phyloP scores from a whole-genome alignment of 2,797 vertebrate species.

The Carapus acus region DNA sequence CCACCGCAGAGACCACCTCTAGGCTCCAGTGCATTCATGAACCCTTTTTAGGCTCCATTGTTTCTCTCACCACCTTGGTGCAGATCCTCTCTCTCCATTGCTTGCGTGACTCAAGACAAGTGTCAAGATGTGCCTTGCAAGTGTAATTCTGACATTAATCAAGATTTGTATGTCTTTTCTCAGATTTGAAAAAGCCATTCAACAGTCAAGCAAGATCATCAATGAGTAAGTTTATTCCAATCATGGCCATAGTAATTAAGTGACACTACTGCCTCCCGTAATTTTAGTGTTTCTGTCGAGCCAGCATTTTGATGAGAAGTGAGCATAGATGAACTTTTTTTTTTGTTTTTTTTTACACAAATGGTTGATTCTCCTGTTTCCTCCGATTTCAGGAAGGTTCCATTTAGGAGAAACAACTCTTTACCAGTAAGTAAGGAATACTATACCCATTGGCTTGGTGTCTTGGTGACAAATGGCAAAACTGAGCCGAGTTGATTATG shows the following conservation, averaged over 20 bases:
- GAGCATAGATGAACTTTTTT: too few species aligned
- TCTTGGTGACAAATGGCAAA: background rate
- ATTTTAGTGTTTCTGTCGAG: background rate
- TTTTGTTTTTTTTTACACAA: background rate
- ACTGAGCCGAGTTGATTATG: too few species aligned
- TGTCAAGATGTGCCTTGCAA: too few species aligned
- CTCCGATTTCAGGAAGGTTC: constrained; percentile 61
- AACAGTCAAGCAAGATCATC: constrained; percentile 58
- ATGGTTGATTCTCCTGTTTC: constrained; percentile 12
- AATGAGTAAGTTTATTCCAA: constrained; percentile 68
- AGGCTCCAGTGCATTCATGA: constrained; percentile 17
- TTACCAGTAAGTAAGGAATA: constrained; percentile 83
- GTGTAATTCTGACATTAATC: too few species aligned
- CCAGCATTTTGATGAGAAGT: background rate
- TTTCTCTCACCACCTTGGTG: constrained; percentile 19
- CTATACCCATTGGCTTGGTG: too few species aligned
- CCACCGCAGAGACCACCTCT: constrained; percentile 41
- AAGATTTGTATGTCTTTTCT: background rate
- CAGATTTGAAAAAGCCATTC: constrained; percentile 77
- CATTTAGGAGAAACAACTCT: constrained; percentile 77
- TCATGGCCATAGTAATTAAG: background rate
- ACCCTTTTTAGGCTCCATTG: constrained; percentile 39
- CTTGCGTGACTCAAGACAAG: too few species aligned
- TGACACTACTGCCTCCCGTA: background rate
- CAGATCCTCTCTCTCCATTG: constrained; percentile 10